Percentiles rank a stretch among this genome's conserved stretches.
These are phyloP conservation scores for Cossypha heuglini DNA, from an alignment of 2,797 vertebrate species.

Conservation along the genomic window DNA sequence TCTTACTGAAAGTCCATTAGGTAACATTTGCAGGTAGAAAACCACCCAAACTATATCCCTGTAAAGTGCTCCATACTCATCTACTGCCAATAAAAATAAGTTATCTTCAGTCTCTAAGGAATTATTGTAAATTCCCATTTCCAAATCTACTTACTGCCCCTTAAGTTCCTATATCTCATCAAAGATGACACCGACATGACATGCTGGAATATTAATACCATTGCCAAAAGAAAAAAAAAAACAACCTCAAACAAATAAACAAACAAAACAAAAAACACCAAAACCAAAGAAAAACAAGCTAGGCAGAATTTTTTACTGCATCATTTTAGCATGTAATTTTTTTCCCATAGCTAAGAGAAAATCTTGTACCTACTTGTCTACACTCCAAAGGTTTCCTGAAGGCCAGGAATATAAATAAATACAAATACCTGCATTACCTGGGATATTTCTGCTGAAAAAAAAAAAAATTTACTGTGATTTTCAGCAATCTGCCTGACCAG, in stretches of 20 bases:
- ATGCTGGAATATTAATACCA: neutral
- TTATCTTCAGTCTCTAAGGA: neutral
- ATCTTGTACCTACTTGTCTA: neutral
- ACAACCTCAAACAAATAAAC: neutral
- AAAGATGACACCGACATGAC: neutral
- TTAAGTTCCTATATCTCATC: neutral
- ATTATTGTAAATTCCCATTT: neutral
- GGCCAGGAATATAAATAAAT: rapidly evolving
- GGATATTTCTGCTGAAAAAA: neutral
- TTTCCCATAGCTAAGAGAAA: neutral
- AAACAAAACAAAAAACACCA: neutral
- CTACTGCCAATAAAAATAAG: neutral
- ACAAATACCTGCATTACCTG: neutral
- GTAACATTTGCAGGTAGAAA: neutral
- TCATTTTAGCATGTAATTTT: neutral
- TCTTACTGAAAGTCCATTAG: neutral
- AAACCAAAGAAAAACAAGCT: neutral
- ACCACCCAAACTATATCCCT: neutral
- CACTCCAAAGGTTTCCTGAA: neutral
- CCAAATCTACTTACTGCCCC: neutral
- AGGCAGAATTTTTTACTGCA: neutral
- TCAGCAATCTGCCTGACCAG: neutral
- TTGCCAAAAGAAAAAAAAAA: neutral
- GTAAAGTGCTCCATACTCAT: neutral
- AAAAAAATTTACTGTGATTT: rapidly evolving